Conservation (phyloP, 2,888 invertebrate species). For the Sesia apiformis region DNA sequence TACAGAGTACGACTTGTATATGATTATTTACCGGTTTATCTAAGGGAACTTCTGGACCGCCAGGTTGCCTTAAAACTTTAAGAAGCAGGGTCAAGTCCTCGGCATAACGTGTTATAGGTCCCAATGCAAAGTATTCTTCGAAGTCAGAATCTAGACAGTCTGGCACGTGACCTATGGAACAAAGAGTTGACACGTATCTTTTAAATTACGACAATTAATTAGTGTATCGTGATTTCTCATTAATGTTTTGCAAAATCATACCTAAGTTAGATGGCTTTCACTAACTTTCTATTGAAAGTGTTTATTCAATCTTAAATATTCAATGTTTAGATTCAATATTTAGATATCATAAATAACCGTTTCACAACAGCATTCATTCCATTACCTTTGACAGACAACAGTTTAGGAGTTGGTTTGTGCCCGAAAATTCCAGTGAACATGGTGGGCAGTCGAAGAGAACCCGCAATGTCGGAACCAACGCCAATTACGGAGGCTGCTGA, state of each 20-base stretch:
- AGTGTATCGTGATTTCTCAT: too few species aligned
- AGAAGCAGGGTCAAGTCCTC: slow-evolving; percentile 86
- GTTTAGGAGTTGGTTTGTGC: slow-evolving; percentile 88
- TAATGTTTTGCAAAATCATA: too few species aligned
- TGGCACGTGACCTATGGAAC: slow-evolving; percentile 76
- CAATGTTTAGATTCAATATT: too few species aligned
- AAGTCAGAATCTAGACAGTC: slow-evolving; percentile 76
- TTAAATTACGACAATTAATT: too few species aligned
- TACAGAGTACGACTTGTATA: background rate
- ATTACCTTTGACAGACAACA: slow-evolving; percentile 75
- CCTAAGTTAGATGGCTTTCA: too few species aligned
- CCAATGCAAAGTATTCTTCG: slow-evolving; percentile 83
- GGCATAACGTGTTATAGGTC: slow-evolving; percentile 91
- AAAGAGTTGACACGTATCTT: too few species aligned
- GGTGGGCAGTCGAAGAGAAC: slow-evolving; percentile 90
- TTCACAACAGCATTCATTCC: too few species aligned
- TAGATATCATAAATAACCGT: too few species aligned
- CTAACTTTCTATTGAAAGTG: too few species aligned
- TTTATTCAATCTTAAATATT: too few species aligned
- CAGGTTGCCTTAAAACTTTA: slow-evolving; percentile 76
- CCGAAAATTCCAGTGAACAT: slow-evolving; percentile 95
- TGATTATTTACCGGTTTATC: slow-evolving; percentile 41
- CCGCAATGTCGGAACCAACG: slow-evolving; percentile 91
- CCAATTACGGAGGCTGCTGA: slow-evolving; percentile 88
- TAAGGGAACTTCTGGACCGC: slow-evolving; percentile 51